Conservation (phyloP, 2,113 vertebrate genomes). For the Siphamia tubifer region DNA sequence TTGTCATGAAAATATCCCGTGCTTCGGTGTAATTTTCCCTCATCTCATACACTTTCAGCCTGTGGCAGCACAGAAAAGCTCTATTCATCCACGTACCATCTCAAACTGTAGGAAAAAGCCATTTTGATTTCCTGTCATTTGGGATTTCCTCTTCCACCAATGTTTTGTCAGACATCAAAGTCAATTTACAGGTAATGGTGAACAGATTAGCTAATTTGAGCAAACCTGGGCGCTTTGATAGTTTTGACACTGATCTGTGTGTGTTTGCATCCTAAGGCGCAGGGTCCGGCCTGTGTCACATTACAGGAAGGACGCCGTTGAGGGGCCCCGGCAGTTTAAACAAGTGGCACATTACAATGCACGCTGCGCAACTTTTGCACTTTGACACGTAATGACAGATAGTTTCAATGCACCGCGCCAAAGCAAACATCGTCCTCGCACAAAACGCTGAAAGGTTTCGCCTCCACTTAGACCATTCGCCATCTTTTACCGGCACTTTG, state of each 20-base stretch:
- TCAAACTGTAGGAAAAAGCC: slow-evolving; percentile 48
- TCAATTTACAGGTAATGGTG: slow-evolving; percentile 69
- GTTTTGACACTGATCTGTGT: slow-evolving; percentile 59
- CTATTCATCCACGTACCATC: slow-evolving; percentile 57
- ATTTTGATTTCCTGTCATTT: slow-evolving; percentile 73
- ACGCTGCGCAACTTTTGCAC: slow-evolving; percentile 53
- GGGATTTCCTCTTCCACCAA: slow-evolving; percentile 62
- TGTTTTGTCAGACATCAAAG: slow-evolving; percentile 79
- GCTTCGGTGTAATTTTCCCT: slow-evolving; percentile 60
- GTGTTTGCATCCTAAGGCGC: slow-evolving; percentile 18
- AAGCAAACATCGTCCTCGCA: slow-evolving; percentile 71
- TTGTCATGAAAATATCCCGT: slow-evolving; percentile 53
- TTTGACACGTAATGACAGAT: slow-evolving; percentile 79
- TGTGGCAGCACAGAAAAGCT: slow-evolving; percentile 53
- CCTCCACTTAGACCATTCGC: slow-evolving; percentile 30
- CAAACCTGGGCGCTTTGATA: slow-evolving; percentile 71
- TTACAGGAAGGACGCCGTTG: slow-evolving; percentile 72
- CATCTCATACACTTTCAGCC: slow-evolving; percentile 30
- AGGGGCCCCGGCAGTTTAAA: slow-evolving; percentile 71
- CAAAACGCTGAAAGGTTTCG: slow-evolving; percentile 34
- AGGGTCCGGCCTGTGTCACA: slow-evolving; percentile 60
- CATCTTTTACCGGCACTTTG: background rate
- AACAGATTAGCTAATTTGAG: slow-evolving; percentile 74
- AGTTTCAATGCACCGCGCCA: slow-evolving; percentile 70
- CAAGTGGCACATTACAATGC: slow-evolving; percentile 68